A percentile compares a stretch with the other conserved stretches of the same genome.
Evolutionary conservation across 2,797 vertebrate genomes (phyloP).

Genomic region (Anolis apletophallus): DNA sequence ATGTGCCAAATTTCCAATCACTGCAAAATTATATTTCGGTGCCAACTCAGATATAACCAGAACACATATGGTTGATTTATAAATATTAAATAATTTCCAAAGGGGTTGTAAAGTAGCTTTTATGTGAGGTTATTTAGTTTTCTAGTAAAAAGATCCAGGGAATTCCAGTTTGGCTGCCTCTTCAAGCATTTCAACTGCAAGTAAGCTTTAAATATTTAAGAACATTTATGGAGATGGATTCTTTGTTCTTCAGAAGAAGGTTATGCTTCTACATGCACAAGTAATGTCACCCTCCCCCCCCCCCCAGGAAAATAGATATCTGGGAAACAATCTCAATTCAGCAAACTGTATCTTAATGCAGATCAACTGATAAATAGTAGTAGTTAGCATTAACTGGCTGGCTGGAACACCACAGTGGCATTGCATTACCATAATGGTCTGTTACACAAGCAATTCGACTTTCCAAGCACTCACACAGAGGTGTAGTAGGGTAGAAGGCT

Average conservation of each 20-base stretch:
- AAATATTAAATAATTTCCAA: slow-evolving; percentile 60
- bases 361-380: slow-evolving; percentile 42
- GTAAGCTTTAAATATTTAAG: slow-evolving; percentile 58
- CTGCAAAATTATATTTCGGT: slow-evolving; percentile 9
- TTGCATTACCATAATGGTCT: no score
- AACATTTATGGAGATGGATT: slow-evolving; percentile 56
- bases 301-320: slow-evolving; percentile 53
- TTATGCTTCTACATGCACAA: slow-evolving; percentile 55
- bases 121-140: slow-evolving; percentile 59
- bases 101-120: slow-evolving; percentile 51
- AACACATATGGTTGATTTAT: slow-evolving; percentile 45
- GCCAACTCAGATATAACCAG: not conserved
- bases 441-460: no score
- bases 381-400: slow-evolving; percentile 50
- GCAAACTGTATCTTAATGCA: slow-evolving; percentile 54
- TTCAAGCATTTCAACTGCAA: slow-evolving; percentile 24
- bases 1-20: slow-evolving; percentile 39
- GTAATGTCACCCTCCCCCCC: slow-evolving; percentile 48
- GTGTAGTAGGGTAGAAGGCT: no score
- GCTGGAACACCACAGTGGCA: no score
- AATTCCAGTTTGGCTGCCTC: slow-evolving; percentile 48
- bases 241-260: slow-evolving; percentile 46
- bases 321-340: slow-evolving; percentile 50
- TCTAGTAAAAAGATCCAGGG: slow-evolving; percentile 47
- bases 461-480: no score